A percentile compares a stretch with the other conserved stretches of the same genome.
These are phyloP conservation scores for Pangasius macronema DNA, from an alignment of 2,797 vertebrate species.

Conservation along the genomic window DNA sequence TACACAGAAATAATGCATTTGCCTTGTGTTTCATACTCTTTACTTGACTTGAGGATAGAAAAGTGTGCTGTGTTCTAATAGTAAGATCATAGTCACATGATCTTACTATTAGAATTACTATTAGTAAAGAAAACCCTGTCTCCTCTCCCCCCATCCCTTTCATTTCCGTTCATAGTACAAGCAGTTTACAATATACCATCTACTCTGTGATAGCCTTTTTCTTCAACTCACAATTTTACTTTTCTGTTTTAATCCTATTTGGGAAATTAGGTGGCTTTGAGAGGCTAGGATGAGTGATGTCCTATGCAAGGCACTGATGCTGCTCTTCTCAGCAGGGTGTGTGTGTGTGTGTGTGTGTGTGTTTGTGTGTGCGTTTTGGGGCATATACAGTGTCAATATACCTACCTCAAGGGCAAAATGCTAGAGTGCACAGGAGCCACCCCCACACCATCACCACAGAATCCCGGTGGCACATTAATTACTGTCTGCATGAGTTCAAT, in stretches of 20 bases:
- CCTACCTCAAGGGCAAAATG: slow-evolving; percentile 73
- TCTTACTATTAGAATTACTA: no score
- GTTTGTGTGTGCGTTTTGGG: neutral
- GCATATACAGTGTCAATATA: slow-evolving; percentile 60
- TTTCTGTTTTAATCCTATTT: neutral
- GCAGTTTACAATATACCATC: neutral
- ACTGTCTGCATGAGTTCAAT: slow-evolving; percentile 68
- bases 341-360: slow-evolving; percentile 22
- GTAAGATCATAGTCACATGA: neutral
- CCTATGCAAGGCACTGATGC: neutral
- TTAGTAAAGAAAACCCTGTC: neutral
- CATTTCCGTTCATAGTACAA: neutral
- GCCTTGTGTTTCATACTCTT: neutral
- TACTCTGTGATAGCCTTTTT: neutral
- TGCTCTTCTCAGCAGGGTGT: slow-evolving; percentile 40
- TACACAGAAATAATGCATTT: neutral
- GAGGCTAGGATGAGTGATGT: neutral
- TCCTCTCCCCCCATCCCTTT: no score
- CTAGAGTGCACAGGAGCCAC: slow-evolving; percentile 60
- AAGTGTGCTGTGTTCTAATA: neutral
- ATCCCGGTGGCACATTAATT: slow-evolving; percentile 76
- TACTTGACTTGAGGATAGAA: neutral
- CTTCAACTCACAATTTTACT: neutral
- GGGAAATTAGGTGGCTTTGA: neutral
- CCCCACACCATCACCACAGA: slow-evolving; percentile 69